phyloP scores from a whole-genome alignment of 2,113 vertebrate genomes.

The Pollachius pollachius region DNA sequence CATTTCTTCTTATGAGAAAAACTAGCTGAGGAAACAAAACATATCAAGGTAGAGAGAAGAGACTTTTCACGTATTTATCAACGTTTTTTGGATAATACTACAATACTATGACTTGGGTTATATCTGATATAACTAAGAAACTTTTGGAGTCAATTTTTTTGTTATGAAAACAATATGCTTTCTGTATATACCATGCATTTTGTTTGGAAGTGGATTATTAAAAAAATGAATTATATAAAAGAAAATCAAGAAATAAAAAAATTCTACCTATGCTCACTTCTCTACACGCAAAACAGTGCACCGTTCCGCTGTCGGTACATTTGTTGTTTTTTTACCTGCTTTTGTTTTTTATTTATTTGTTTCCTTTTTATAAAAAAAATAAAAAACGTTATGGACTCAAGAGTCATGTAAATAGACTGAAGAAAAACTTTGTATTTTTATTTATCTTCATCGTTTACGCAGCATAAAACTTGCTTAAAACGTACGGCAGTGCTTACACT shows the following conservation, averaged over 20 bases:
- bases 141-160: slow-evolving; percentile 44
- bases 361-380: slow-evolving; percentile 18
- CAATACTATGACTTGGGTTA: slow-evolving; percentile 54
- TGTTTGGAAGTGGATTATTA: slow-evolving; percentile 45
- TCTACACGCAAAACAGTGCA: slow-evolving; percentile 31
- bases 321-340: neutral
- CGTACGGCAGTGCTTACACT: slow-evolving; percentile 35
- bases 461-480: neutral
- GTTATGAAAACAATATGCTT: slow-evolving; percentile 33
- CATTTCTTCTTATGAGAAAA: slow-evolving; percentile 60
- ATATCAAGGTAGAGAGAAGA: slow-evolving; percentile 67
- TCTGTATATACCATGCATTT: slow-evolving; percentile 53
- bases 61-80: slow-evolving; percentile 56
- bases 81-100: slow-evolving; percentile 55
- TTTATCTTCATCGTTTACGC: slow-evolving; percentile 29
- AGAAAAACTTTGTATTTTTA: slow-evolving; percentile 52
- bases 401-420: slow-evolving; percentile 61
- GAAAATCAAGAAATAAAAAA: slow-evolving; percentile 51
- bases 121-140: slow-evolving; percentile 68
- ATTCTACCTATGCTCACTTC: slow-evolving; percentile 24
- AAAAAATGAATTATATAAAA: slow-evolving; percentile 30
- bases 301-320: slow-evolving; percentile 15
- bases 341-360: slow-evolving; percentile 12
- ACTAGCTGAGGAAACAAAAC: slow-evolving; percentile 55
- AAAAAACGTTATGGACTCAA: slow-evolving; percentile 13